Base-by-base conservation (phyloP, 92 coral and sea anemone species). In the Ricordea florida region DNA sequence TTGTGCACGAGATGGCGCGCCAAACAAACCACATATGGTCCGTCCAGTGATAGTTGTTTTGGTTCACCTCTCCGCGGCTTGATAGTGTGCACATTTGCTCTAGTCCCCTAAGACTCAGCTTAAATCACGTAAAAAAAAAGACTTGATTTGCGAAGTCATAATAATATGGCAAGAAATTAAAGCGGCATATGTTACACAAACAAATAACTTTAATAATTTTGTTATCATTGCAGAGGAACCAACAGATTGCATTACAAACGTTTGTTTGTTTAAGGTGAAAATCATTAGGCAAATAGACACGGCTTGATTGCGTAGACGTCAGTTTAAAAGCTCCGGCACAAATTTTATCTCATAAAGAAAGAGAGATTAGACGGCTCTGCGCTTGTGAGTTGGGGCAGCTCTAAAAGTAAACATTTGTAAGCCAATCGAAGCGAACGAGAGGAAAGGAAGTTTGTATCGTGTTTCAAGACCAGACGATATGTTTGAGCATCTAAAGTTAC, bases 291-390 rank as follows among this genome's bases (percentile, higher is more conserved):
- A 25, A 16, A 10, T 4, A n/a, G n/a, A n/a, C n/a, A n/a, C n/a
- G 15, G 13, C 63, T 26, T 53, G 28, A 55, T 53, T 55, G 77
- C 28, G 21, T 57, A 10, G 26, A 41, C 53, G 42, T 42, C 65
- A 35, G 16, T 40, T 36, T 30, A 26, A 31, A 38, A 28, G 33
- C 28, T 37, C 22, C 26, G 23, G 49, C 13, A 57, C 53, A 55
- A 70, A 26, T 27, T 55, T 70, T 70, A 70, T 70, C 77, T 70
- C 44, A 15, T n/a, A 66, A 41, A 17, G 63, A 17, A 38, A 52
- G 31, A 69, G 76, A 52, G 64, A 69, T 52, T 44, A 29, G n/a
- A 29, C 11, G 31, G 18, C n/a, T 27, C 29, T 65, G 13, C 72
- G 21, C 15, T 1, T 20, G 18, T 17, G 35, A 62, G 38, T 52